Conservation (phyloP, 1,140 invertebrate genomes). For the Saccostrea glomerata region DNA sequence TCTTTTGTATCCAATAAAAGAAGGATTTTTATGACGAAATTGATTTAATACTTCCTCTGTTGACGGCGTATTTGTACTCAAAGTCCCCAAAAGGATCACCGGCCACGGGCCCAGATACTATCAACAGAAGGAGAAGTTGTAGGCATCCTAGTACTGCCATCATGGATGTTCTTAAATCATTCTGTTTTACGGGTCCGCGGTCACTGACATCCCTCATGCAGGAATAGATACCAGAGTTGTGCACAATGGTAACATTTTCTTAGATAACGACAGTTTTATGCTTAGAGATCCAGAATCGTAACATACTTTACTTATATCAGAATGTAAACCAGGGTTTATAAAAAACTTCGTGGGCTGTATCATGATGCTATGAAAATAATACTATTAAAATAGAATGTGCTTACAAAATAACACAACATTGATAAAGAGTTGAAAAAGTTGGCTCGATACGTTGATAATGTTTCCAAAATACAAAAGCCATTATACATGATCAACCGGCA, state of each 20-base stretch:
- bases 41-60: slow-evolving; percentile 8
- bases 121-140: neutral
- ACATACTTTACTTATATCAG: neutral
- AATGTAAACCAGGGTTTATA: too few species aligned
- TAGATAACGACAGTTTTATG: neutral
- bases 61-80: neutral
- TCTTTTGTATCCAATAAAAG: slow-evolving; percentile 62
- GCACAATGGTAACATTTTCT: neutral
- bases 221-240: neutral
- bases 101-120: neutral
- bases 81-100: neutral
- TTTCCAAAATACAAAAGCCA: too few species aligned
- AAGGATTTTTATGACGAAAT: slow-evolving; percentile 51
- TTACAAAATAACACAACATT: too few species aligned
- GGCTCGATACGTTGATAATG: too few species aligned
- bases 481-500: too few species aligned
- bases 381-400: too few species aligned
- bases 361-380: too few species aligned
- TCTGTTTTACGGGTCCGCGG: neutral
- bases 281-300: neutral
- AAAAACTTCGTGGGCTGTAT: too few species aligned
- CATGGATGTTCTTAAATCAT: neutral
- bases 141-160: neutral
- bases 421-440: too few species aligned
- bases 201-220: neutral